A percentile compares a stretch with the other conserved stretches of the same genome.
phyloP scores from a whole-genome alignment of 2,888 invertebrate species.

The Drosophila sordidula region DNA sequence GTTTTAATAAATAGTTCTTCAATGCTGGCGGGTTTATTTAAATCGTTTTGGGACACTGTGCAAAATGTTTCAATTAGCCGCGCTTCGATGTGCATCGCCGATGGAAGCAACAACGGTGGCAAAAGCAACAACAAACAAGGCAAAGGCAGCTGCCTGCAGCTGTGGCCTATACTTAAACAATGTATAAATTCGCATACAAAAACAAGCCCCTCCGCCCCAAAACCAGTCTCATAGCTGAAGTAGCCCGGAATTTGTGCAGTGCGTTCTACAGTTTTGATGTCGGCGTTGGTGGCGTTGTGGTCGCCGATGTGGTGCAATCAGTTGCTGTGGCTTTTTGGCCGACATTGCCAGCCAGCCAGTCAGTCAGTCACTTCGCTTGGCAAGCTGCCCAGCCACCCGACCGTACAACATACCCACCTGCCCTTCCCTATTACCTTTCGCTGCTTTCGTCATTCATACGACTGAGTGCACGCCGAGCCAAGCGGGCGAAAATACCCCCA shows the following conservation, averaged over 20 bases:
- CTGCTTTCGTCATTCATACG: constrained; percentile 76
- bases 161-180: constrained; percentile 77
- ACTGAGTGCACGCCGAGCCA: constrained; percentile 74
- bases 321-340: constrained; percentile 79
- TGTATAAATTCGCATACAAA: constrained; percentile 77
- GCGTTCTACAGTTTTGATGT: constrained; percentile 53
- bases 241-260: constrained; percentile 48
- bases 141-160: constrained; percentile 44
- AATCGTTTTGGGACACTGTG: constrained; percentile 59
- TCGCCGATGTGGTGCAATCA: constrained; percentile 75
- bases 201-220: constrained; percentile 17
- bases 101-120: constrained; percentile 35
- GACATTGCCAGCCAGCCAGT: constrained; percentile 43
- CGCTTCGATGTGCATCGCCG: constrained; percentile 78
- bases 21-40: constrained; percentile 7
- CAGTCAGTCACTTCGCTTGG: constrained; percentile 46
- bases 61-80: constrained; percentile 75
- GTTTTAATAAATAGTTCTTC: constrained; percentile 18
- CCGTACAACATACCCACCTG: constrained; percentile 32
- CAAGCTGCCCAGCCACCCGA: constrained; percentile 54
- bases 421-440: constrained; percentile 11
- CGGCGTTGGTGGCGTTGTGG: constrained; percentile 56
- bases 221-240: constrained; percentile 31
- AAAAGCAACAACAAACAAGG: constrained; percentile 13
- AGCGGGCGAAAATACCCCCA: constrained; percentile 59